Base-by-base conservation (phyloP, 2,797 vertebrate species). In the Thunnus albacares region DNA sequence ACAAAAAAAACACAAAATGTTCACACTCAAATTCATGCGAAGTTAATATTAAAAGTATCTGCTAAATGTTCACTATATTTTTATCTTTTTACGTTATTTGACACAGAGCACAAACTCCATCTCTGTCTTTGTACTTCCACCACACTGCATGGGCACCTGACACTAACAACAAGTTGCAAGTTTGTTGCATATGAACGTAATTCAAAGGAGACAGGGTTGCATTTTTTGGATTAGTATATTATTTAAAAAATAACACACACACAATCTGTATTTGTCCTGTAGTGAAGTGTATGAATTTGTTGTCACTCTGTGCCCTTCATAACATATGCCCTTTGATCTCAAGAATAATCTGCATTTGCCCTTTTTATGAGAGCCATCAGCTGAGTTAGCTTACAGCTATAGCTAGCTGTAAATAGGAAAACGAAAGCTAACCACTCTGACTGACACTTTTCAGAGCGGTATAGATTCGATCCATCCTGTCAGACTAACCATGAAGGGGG, bases 291-390 rank as follows among this genome's bases (percentile, higher is more conserved):
- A 66, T 77, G 45, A 55, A 68, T 78, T 74, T 87, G 75, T 65
- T 80, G 49, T 63, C 52, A 62, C 61, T 79, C 18, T 51, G 70
- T 91, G 83, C 88, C 82, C 79, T 85, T 86, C 66, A 88, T 76
- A 76, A 80, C 49, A 84, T 75, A 69, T 84, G 91, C 92, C 91
- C 86, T 94, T 92, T 88, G 81, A 88, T 75, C 77, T 84, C 75
- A 84, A 71, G 82, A 83, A 71, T 82, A 77, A 91, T 92, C 88
- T 95, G 93, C 94, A 95, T 95, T 94, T 94, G 93, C 93, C 93
- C 92, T 95, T 95, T 94, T 93, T 82, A 82, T 78, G 73, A 89
- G 74, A 88, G 76, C 52, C 85, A 66, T 78, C 80, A 80, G 81
- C 77, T 83, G 52, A 83, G 72, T 81, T 82, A 85, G 77, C 71